phyloP scores from a whole-genome alignment of 2,113 vertebrate species.

The Mirounga angustirostris region DNA sequence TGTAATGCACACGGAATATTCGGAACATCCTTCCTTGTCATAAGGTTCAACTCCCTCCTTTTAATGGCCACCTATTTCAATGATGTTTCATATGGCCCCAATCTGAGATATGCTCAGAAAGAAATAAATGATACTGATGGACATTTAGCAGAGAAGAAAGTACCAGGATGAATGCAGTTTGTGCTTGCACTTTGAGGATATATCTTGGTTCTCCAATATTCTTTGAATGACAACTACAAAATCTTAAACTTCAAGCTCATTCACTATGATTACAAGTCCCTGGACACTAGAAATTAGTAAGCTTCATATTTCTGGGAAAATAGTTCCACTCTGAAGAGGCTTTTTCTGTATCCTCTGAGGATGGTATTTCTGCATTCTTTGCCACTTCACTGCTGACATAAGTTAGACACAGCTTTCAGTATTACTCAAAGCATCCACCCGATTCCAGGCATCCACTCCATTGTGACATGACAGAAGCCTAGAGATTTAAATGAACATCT shows the following conservation, averaged over 20 bases:
- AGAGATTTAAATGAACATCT: background rate
- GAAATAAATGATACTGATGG: background rate
- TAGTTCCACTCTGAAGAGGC: background rate
- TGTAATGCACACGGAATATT: background rate
- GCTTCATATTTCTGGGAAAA: constrained; percentile 58
- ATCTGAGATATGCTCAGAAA: background rate
- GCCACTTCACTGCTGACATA: constrained; percentile 41
- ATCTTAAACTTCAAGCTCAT: constrained; percentile 38
- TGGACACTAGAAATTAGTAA: constrained; percentile 43
- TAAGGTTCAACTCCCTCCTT: background rate
- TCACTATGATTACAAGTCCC: background rate
- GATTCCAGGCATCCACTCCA: background rate
- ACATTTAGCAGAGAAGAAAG: background rate
- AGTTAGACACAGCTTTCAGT: constrained; percentile 48
- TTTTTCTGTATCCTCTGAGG: constrained; percentile 18
- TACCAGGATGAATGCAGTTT: background rate
- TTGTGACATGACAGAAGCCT: constrained; percentile 40
- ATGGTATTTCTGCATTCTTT: constrained; percentile 13
- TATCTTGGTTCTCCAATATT: constrained; percentile 45
- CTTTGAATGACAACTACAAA: constrained; percentile 20
- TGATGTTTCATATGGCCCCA: background rate
- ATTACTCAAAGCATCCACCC: constrained; percentile 31
- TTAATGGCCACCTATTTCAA: background rate
- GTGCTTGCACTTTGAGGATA: constrained; percentile 32
- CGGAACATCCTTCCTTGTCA: background rate